A percentile compares a stretch with the other conserved stretches of the same genome.
These are phyloP conservation scores for Matsumurasca onukii DNA, from an alignment of 1,140 invertebrate genomes.

Conservation along the genomic window DNA sequence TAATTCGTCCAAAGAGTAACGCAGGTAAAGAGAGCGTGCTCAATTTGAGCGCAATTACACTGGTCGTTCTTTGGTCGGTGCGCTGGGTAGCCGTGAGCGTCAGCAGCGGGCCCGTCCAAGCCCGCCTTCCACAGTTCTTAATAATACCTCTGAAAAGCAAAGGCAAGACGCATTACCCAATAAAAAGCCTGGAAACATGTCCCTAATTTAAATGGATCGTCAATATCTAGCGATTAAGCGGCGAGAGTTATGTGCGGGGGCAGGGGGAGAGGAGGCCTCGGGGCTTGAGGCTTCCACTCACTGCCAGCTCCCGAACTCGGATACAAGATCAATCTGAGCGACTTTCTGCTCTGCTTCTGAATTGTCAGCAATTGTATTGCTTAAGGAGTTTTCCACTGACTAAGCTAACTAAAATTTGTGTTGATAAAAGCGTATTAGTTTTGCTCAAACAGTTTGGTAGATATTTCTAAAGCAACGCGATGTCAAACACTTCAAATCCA, in stretches of 20 bases:
- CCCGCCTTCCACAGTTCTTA: slow-evolving; percentile 14
- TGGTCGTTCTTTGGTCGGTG: not conserved
- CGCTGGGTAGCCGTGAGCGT: no score
- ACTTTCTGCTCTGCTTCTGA: no score
- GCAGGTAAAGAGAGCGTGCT: not conserved
- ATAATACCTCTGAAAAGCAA: slow-evolving; percentile 24
- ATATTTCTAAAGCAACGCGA: no score
- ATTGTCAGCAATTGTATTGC: no score
- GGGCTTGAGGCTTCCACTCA: not conserved
- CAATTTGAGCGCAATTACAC: not conserved
- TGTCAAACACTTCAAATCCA: no score
- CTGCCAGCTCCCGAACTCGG: not conserved
- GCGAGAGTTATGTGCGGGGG: slow-evolving; percentile 13
- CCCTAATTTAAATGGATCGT: slow-evolving; percentile 27
- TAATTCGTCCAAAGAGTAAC: not conserved
- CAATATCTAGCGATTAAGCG: slow-evolving; percentile 20
- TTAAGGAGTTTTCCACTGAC: no score
- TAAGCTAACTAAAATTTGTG: no score
- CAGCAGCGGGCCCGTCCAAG: not conserved
- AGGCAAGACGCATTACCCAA: slow-evolving; percentile 21
- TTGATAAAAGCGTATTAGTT: no score
- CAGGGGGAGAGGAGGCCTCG: not conserved
- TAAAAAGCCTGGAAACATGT: slow-evolving; percentile 24
- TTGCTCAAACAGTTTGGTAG: no score
- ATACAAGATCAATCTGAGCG: no score